Evolutionary conservation across 1,140 invertebrate genomes (phyloP).

Genomic region (Macrobrachium rosenbergii): DNA sequence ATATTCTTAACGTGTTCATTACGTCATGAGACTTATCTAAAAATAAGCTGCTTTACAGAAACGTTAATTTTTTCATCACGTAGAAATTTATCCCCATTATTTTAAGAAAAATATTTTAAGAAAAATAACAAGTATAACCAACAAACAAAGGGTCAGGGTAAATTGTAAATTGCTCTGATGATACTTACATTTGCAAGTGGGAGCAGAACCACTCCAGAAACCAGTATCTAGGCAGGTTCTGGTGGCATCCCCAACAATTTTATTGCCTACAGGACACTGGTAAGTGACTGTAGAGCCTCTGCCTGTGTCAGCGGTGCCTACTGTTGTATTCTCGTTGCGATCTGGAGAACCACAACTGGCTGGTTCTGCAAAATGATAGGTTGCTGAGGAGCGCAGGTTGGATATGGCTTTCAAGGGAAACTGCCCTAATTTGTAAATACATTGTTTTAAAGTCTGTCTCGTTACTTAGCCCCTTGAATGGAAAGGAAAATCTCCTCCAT

Average conservation of each 20-base stretch:
- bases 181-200: slow-evolving; percentile 87
- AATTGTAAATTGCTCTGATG: background rate
- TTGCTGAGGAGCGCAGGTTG: background rate
- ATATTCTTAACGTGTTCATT: too few species aligned
- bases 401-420: background rate
- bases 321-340: slow-evolving; percentile 85
- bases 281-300: slow-evolving; percentile 83
- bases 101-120: too few species aligned
- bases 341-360: slow-evolving; percentile 88
- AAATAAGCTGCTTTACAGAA: too few species aligned
- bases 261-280: slow-evolving; percentile 85
- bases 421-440: too few species aligned
- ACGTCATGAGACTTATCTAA: too few species aligned
- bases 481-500: too few species aligned
- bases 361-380: slow-evolving; percentile 76
- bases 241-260: slow-evolving; percentile 79
- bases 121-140: too few species aligned
- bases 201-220: slow-evolving; percentile 84
- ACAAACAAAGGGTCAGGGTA: too few species aligned
- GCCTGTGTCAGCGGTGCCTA: slow-evolving; percentile 72
- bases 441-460: too few species aligned
- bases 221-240: slow-evolving; percentile 81
- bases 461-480: too few species aligned
- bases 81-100: too few species aligned
- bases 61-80: too few species aligned